Percentiles rank a stretch among this genome's conserved stretches.
phyloP scores from a whole-genome alignment of 2,113 vertebrate genomes.

The Ifrita kowaldi region DNA sequence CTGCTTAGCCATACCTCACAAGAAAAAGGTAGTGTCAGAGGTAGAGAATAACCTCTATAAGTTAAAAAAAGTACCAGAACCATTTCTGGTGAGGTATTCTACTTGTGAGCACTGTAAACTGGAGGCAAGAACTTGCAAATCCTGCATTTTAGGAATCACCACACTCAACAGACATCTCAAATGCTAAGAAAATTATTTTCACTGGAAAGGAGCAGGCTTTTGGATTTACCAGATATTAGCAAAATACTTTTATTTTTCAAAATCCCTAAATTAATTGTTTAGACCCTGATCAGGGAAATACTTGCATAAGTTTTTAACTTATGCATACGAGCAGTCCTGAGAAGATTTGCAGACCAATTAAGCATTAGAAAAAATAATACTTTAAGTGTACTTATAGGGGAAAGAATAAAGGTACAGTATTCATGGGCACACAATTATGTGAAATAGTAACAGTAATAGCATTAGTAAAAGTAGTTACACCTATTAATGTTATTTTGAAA shows the following conservation, averaged over 20 bases:
- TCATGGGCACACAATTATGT: not conserved
- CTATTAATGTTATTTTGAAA: not conserved
- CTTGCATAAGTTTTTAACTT: not conserved
- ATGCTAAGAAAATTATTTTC: not conserved
- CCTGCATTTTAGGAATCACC: not conserved
- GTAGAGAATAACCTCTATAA: not conserved
- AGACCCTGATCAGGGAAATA: not conserved
- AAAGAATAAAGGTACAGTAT: not conserved
- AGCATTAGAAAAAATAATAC: not conserved
- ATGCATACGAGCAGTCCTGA: not conserved
- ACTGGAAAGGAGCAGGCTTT: not conserved
- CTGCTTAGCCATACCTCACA: not conserved
- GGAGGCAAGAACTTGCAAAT: not conserved
- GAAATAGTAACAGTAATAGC: not conserved
- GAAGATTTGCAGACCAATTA: not conserved
- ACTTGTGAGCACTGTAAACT: not conserved
- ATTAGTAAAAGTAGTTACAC: not conserved
- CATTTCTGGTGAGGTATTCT: not conserved
- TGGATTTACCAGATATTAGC: not conserved
- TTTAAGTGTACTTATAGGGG: not conserved
- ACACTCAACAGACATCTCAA: not conserved
- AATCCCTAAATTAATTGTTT: not conserved
- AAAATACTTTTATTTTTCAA: not conserved
- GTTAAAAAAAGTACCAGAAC: not conserved
- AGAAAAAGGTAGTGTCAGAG: not conserved